These are phyloP conservation scores for Indri indri DNA, from an alignment of 2,113 vertebrate species.

Conservation along the genomic window DNA sequence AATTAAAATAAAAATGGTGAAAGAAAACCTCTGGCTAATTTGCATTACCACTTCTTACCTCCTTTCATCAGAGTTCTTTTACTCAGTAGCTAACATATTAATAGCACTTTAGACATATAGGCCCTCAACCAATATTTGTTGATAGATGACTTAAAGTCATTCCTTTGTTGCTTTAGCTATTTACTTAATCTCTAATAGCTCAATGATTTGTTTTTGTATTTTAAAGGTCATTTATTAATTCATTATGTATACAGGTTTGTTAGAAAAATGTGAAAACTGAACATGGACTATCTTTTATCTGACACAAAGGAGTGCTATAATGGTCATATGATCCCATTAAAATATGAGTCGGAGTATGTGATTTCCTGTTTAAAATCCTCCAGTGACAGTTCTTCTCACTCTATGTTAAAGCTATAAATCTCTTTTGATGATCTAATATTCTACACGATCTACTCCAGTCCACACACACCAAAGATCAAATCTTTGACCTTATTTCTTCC, in stretches of 20 bases:
- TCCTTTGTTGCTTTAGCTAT: background rate
- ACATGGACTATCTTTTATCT: background rate
- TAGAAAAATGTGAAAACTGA: background rate
- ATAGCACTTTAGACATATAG: background rate
- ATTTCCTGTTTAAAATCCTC: background rate
- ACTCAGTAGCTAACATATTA: background rate
- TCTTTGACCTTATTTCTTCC: too few species aligned
- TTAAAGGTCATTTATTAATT: constrained; percentile 1
- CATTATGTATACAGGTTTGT: background rate
- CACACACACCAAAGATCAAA: background rate
- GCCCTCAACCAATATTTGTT: background rate
- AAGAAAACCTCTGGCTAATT: background rate
- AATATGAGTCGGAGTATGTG: background rate
- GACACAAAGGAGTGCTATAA: background rate
- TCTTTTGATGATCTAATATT: background rate
- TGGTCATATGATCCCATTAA: background rate
- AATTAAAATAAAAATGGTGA: background rate
- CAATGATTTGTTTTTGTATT: background rate
- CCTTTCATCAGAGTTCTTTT: background rate
- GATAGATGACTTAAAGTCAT: background rate
- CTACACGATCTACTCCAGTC: background rate
- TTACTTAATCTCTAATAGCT: background rate
- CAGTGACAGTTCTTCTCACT: background rate
- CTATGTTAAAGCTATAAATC: background rate
- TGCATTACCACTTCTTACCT: background rate